phyloP scores from a whole-genome alignment of 2,888 invertebrate genomes.

The Zelleria hepariella region DNA sequence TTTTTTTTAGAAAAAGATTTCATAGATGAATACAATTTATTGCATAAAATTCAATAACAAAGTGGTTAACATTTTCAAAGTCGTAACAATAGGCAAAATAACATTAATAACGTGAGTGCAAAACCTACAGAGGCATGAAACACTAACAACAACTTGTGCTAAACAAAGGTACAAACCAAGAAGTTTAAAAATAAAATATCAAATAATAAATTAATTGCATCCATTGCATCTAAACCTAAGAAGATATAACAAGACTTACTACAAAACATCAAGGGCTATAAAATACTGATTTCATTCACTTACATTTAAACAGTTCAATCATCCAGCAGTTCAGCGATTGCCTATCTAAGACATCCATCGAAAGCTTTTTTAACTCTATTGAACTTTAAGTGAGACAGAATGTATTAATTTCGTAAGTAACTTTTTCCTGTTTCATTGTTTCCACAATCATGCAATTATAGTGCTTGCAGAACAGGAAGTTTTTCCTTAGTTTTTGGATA shows the following conservation, averaged over 20 bases:
- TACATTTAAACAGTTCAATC: neutral
- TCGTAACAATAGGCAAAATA: conserved; percentile 7
- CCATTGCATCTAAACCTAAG: neutral
- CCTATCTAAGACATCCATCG: too few species aligned
- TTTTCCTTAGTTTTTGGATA: too few species aligned
- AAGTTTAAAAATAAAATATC: neutral
- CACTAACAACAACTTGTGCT: neutral
- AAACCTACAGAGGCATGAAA: neutral
- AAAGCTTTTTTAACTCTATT: too few species aligned
- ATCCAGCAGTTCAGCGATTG: too few species aligned
- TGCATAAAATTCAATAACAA: conserved; percentile 9
- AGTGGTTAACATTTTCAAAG: conserved; percentile 3
- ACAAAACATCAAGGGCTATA: too few species aligned
- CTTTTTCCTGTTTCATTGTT: too few species aligned
- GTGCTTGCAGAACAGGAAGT: too few species aligned
- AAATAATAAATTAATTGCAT: conserved; percentile 2
- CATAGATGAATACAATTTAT: conserved; percentile 3
- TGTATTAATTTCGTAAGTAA: too few species aligned
- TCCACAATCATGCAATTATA: too few species aligned
- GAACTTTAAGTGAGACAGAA: too few species aligned
- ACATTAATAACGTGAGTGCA: neutral
- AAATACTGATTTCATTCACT: conserved; percentile 1
- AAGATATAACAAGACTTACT: neutral
- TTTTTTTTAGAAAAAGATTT: too few species aligned
- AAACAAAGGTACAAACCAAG: neutral